These are phyloP conservation scores for Chelonus formosanus DNA, from an alignment of 2,888 invertebrate species.

Conservation along the genomic window DNA sequence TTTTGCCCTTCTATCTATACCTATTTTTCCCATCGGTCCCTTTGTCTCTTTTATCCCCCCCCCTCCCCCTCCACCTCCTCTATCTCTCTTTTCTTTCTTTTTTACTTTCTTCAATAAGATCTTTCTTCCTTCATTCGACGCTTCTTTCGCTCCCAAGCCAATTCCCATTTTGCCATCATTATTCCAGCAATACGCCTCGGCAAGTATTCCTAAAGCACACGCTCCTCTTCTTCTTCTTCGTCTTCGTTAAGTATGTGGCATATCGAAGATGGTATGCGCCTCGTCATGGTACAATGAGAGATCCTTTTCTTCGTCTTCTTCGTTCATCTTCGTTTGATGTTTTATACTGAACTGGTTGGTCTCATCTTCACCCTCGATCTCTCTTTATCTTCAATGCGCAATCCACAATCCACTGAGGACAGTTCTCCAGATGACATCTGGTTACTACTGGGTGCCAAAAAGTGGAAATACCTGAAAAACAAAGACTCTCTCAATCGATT, in stretches of 20 bases:
- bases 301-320: slow-evolving; percentile 30
- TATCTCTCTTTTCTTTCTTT: not conserved
- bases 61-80: slow-evolving; percentile 1
- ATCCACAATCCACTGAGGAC: slow-evolving; percentile 25
- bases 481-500: slow-evolving; percentile 26
- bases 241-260: slow-evolving; percentile 42
- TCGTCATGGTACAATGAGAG: slow-evolving; percentile 51
- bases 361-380: not conserved
- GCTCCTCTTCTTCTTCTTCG: slow-evolving; percentile 17
- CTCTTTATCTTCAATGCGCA: not conserved
- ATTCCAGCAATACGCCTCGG: slow-evolving; percentile 39
- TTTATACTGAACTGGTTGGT: not conserved
- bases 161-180: slow-evolving; percentile 28
- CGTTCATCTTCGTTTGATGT: slow-evolving; percentile 6
- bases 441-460: slow-evolving; percentile 27
- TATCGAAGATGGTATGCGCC: slow-evolving; percentile 55
- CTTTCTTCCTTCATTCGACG: slow-evolving; percentile 16
- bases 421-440: slow-evolving; percentile 43
- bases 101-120: slow-evolving; percentile 4
- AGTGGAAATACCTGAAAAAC: slow-evolving; percentile 33
- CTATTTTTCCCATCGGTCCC: slow-evolving; percentile 23
- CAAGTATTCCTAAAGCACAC: slow-evolving; percentile 47
- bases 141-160: slow-evolving; percentile 24
- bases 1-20: slow-evolving; percentile 24
- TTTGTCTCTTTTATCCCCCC: slow-evolving; percentile 1